Base-by-base conservation (phyloP, 2,888 invertebrate species). In the Spatulosminthurus flaviceps region DNA sequence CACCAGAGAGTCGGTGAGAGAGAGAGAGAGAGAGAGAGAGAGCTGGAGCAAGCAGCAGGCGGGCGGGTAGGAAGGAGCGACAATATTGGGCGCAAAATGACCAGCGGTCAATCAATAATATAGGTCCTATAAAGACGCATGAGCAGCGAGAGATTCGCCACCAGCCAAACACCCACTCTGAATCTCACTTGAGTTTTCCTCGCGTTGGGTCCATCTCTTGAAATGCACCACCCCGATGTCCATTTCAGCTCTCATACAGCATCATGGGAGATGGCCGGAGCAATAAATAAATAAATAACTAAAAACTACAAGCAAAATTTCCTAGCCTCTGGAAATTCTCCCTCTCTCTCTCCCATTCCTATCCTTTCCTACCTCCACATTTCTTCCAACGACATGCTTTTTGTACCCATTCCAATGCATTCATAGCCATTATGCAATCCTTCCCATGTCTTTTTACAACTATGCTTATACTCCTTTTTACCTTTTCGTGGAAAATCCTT, bases 21-120 rank as follows among this genome's bases (percentile, higher is more conserved):
- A 24, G 41, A 70, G 34, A 70, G 70, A 70, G 34, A 70, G 26
- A 70, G 70, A 70, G 51, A 51, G 11, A 1, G 73, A 60, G 34
- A 64, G 26, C 71, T 34, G 71, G 9, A 71, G 71, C 71, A 71
- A 71, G n/a, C 22, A 43, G 77, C 67, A 69, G 66, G 67, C 77
- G 66, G 64, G 41, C 64, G 76, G n/a, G 70, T 51, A 51, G 72
- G 66, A 51, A 67, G 43, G 73, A 77, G 29, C 28, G 66, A 77
- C 26, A 51, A 72, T 67, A 71, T 71, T 71, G 51, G 73, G 72
- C 79, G 61, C 79, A 73, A 79, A 79, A 79, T 79, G 79, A 79
- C 79, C 79, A 79, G 66, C 79, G 79, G 79, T 79, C 73, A 79
- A 78, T 78, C 78, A 78, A 79, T 79, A 79, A 73, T 67, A 74